Evolutionary conservation across 2,113 vertebrate species (phyloP), one percentile per base, ranked within the genome.

Genomic region (Etheostoma cragini): DNA sequence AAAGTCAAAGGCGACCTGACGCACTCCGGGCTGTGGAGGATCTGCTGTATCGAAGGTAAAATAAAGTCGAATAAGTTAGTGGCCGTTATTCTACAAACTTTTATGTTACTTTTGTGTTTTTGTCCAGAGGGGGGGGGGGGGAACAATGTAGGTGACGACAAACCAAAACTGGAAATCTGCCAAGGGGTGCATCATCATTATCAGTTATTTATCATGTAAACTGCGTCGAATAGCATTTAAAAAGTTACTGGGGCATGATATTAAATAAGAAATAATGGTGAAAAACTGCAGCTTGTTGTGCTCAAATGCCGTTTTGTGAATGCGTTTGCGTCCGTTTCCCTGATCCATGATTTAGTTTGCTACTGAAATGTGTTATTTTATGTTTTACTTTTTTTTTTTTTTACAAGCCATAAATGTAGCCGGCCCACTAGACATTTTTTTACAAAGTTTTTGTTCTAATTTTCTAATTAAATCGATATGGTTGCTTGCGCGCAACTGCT

Each of bases 31-130:
- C 95, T 98, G 78, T 98, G 98, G 98, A 95, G 97, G 91, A 96
- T 98, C 89, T 98, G 98, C 91, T 99, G 97, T 74, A 95, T 98
- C 70, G 97, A 99, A 97, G 97, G 97, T 98, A 96, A 83, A 60
- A 62, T 19, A 22, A 49, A 76, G 52, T 69, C 54, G 13, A 17
- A 54, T 62, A 62, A 50, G 60, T 76, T 50, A 14, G 6, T 24
- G 0, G 19, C 2, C 13, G 56, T 54, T n/a, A 60, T 54, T 61
- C 19, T 1, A 4, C 60, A 17, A 78, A 81, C 87, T 81, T 88
- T 80, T 26, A 4, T 8, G 11, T 52, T 52, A 52, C 65, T 35
- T 60, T 58, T 21, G 24, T 15, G 1, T 58, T 26, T 70, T 45
- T 74, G 11, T 72, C 10, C 8, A 15, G 5, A 26, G 49, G 30